Percentiles rank a stretch among this genome's conserved stretches.
Conservation (phyloP, 2,113 vertebrate species). For the Anolis sagrei region DNA sequence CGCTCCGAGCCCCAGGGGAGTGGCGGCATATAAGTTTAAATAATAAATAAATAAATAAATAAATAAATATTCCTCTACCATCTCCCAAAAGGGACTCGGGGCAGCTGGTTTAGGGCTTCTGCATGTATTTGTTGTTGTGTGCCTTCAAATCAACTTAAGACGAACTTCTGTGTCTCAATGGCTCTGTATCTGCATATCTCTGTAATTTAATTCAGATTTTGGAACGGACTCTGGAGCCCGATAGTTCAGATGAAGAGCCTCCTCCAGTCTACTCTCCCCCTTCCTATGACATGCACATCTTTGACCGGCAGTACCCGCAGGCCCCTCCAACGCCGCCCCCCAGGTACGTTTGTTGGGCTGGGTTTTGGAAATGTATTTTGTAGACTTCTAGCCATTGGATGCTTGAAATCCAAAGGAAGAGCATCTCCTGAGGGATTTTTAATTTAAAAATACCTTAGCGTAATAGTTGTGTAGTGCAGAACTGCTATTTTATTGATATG, state of each 20-base stretch:
- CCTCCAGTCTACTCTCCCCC: conserved; percentile 96
- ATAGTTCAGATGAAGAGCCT: conserved; percentile 96
- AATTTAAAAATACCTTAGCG: too few relatives aligned
- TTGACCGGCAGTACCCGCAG: conserved; percentile 82
- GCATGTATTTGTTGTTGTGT: too few relatives aligned
- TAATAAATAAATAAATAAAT: too few relatives aligned
- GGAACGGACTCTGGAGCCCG: conserved; percentile 93
- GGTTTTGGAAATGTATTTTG: not conserved
- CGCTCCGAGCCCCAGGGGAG: too few relatives aligned
- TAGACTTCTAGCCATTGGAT: not conserved
- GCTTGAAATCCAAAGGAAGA: too few relatives aligned
- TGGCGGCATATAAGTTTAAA: too few relatives aligned
- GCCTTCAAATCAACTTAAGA: too few relatives aligned
- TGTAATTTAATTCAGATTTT: conserved; percentile 80
- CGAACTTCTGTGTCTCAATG: not conserved
- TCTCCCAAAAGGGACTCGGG: too few relatives aligned
- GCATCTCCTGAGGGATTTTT: too few relatives aligned
- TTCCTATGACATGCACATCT: conserved; percentile 87
- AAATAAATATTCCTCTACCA: too few relatives aligned
- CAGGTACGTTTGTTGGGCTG: conserved; percentile 74
- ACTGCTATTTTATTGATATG: too few relatives aligned
- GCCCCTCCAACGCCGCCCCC: conserved; percentile 85
- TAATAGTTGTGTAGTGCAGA: too few relatives aligned
- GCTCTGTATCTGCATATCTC: not conserved
- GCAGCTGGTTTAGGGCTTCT: not conserved